Base-by-base conservation (phyloP, 2,888 invertebrate genomes). In the Erynnis tages region DNA sequence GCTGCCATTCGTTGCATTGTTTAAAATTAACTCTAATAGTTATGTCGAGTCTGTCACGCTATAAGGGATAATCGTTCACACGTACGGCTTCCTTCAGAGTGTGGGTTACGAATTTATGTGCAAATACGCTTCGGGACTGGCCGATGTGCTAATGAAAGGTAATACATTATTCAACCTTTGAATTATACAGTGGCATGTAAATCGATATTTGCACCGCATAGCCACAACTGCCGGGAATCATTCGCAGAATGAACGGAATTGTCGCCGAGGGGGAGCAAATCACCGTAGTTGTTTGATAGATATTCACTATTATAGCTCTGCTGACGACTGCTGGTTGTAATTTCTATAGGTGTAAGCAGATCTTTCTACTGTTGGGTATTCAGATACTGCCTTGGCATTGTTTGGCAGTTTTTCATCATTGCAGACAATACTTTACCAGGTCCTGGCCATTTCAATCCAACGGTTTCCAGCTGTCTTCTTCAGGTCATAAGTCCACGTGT, bases 141-240 rank as follows among this genome's bases (percentile, higher is more conserved):
- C 83, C 83, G 82, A 84, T 87, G 87, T 87, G 87, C 87, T 88
- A 89, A 89, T 89, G 88, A 88, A 88, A 84, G 83, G 83, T 81
- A 79, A 88, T 88, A 88, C 88, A 88, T 89, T 87, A 89, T 89
- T 89, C 88, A 89, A 79, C 79, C 84, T 75, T 80, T 85, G 86
- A 87, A 88, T 87, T 88, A 88, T 86, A 87, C 89, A 85, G 84
- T 79, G 80, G 80, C 82, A 84, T 87, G 86, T 87, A 85, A 87
- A 89, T 89, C 87, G 86, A 88, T 87, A 88, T 84, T 84, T 85
- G 84, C 84, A 84, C 84, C 83, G 74, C 80, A 84, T 79, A 76
- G 80, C 83, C 83, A 74, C 80, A 83, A 82, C 82, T 81, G 81
- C 79, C 73, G 66, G 67, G 72, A 80, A 79, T 76, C 71, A 77